Evolutionary conservation across 1,140 invertebrate genomes (phyloP), one percentile per base, ranked within the genome.

Genomic region (Bombus cullumanus): DNA sequence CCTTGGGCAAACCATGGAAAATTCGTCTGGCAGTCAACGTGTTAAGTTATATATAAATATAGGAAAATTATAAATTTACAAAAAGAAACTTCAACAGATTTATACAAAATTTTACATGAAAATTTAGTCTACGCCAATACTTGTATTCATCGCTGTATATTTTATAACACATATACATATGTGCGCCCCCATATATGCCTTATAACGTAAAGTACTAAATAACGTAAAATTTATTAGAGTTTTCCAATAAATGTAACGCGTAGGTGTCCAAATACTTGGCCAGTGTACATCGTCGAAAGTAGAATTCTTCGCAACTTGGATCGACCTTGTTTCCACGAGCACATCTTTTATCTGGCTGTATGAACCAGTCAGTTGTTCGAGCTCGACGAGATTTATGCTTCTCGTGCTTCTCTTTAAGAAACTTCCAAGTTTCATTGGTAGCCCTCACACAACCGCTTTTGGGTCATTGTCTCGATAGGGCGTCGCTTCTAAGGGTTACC

Each of bases 381-480:
- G n/a, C 8, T 53, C 73, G 31, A 34, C 18, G 43, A 74, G 73
- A 74, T 74, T 74, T 74, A 74, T 75, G n/a, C 43, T 31, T 53
- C 73, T 34, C n/a, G 41, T 18, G 72, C 5, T 25, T 22, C 22
- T 22, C 41, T 28, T n/a, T 53, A 22, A 25, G 73, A 41, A 53
- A 53, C 43, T 53, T 25, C 31, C 28, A 73, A 31, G 41, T 75
- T 75, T 53, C n/a, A 12, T 53, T 12, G 43, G 15, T 4, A 53
- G 22, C 22, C 43, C 43, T n/a, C 43, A 3, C 18, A 34, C 43
- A 75, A 68, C 53, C 28, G 73, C 43, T 53, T 75, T 43, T 53
- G 73, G 31, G 43, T 53, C 73, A 34, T 75, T 75, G 73, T 75
- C 73, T 75, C 28, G 71, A 41, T 72, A 41, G 37, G 39, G 22